Evolutionary conservation across 2,797 vertebrate genomes (phyloP).

Genomic region (Gallinago nigripennis): DNA sequence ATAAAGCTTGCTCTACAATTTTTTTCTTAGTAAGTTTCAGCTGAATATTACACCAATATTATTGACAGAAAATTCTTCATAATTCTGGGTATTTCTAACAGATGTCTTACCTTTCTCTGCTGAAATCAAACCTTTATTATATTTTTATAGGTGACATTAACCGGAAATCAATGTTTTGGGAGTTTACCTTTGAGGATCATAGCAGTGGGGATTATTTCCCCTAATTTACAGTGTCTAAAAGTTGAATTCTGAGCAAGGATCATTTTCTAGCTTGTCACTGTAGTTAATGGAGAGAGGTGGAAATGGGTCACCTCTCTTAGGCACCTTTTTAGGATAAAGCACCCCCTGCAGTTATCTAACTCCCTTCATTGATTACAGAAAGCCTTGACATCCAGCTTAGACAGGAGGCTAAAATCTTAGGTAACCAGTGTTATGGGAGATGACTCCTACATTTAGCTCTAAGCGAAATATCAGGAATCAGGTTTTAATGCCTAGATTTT

Average conservation of each 20-base stretch:
- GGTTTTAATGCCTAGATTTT: slow-evolving; percentile 29
- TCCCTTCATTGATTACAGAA: background rate
- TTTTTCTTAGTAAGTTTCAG: background rate
- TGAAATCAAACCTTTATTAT: background rate
- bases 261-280: background rate
- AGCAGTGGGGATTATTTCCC: background rate
- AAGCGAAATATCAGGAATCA: background rate
- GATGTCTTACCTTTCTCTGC: background rate
- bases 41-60: background rate
- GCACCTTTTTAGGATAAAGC: background rate
- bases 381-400: background rate
- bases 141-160: background rate
- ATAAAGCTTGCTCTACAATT: background rate
- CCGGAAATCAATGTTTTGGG: background rate
- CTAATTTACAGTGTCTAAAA: background rate
- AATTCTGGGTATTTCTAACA: background rate
- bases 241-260: background rate
- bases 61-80: background rate
- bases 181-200: slow-evolving; percentile 5
- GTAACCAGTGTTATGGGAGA: background rate
- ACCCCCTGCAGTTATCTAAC: background rate
- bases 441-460: background rate
- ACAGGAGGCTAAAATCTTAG: slow-evolving; percentile 1
- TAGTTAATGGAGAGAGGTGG: background rate
- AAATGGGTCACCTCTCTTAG: slow-evolving; percentile 13